Base-by-base conservation (phyloP, 1,140 invertebrate species). In the Chironomus striatipennis region DNA sequence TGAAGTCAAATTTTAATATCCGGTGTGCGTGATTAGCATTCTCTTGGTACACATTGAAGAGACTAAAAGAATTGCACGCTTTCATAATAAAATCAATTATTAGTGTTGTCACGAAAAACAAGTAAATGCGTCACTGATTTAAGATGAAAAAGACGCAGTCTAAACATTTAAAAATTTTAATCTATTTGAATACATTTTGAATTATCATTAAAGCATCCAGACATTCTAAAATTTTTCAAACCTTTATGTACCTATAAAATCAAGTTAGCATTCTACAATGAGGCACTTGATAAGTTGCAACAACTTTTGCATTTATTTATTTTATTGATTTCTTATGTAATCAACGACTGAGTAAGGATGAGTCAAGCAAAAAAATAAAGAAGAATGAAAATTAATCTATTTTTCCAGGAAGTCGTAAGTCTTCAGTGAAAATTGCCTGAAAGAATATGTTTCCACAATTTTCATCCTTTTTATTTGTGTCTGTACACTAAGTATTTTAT, bases 1-100 rank as follows among this genome's bases (percentile, higher is more conserved):
- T 20, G 20, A 70, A 70, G 65, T 70, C 65, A 70, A 21, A 70
- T 70, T 70, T 70, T 70, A 70, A 70, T 70, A 70, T 70, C 65
- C 65, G 65, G 65, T 20, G 17, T 70, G 65, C 65, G 65, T 70
- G 65, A 4, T 70, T 70, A 9, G 18, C 65, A 70, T 20, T 70
- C 20, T 20, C 65, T 18, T 70, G 65, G 9, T n/a, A n/a, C 47
- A 57, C 65, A 70, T 70, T 70, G 65, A 9, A 18, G 17, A 34
- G 24, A 34, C 24, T 34, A 34, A 34, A 34, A 34, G 24, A 34
- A 34, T 34, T 21, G 17, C 64, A 70, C 18, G 65, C 17, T 70
- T 9, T 70, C 18, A 15, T 18, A 18, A 70, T 18, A 70, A 70
- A 70, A 70, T 70, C 65, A 70, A 70, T 70, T 70, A 70, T 21